A percentile compares a stretch with the other conserved stretches of the same genome.
phyloP scores from a whole-genome alignment of 2,797 vertebrate genomes.

The Leptoclinus maculatus region DNA sequence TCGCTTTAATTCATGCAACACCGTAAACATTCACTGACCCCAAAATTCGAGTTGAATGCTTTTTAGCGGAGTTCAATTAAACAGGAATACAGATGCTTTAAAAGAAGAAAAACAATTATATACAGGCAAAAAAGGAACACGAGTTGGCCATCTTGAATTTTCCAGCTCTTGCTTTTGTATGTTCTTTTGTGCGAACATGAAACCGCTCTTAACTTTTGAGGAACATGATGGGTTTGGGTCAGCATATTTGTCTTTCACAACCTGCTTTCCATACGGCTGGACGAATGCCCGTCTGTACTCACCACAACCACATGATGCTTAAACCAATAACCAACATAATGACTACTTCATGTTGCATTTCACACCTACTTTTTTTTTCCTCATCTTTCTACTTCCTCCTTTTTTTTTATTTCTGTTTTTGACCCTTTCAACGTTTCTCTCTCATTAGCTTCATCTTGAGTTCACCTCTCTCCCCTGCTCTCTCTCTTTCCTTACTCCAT shows the following conservation, averaged over 20 bases:
- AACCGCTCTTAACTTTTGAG: constrained; percentile 59
- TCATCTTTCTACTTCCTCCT: constrained; percentile 37
- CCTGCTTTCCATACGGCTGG: constrained; percentile 51
- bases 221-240: constrained; percentile 70
- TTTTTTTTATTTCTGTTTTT: constrained; percentile 35
- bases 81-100: not conserved
- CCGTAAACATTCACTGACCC: constrained; percentile 3
- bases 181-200: constrained; percentile 44
- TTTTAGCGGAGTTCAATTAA: not conserved
- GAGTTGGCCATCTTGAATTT: constrained; percentile 38
- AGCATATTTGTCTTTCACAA: constrained; percentile 78
- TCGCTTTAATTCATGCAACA: constrained; percentile 12
- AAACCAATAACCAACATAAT: constrained; percentile 45
- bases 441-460: not conserved
- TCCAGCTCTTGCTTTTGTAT: constrained; percentile 34
- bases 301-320: constrained; percentile 66
- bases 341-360: constrained; percentile 58
- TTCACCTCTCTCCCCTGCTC: not conserved
- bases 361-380: constrained; percentile 30
- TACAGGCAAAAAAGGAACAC: constrained; percentile 42
- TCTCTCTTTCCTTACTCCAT: not conserved
- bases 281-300: constrained; percentile 44
- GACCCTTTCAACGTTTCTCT: constrained; percentile 1
- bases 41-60: not conserved
- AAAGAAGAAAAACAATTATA: not conserved